Percentiles rank a stretch among this genome's conserved stretches.
These are phyloP conservation scores for Netelia inedita DNA, from an alignment of 2,888 invertebrate species.

Conservation along the genomic window DNA sequence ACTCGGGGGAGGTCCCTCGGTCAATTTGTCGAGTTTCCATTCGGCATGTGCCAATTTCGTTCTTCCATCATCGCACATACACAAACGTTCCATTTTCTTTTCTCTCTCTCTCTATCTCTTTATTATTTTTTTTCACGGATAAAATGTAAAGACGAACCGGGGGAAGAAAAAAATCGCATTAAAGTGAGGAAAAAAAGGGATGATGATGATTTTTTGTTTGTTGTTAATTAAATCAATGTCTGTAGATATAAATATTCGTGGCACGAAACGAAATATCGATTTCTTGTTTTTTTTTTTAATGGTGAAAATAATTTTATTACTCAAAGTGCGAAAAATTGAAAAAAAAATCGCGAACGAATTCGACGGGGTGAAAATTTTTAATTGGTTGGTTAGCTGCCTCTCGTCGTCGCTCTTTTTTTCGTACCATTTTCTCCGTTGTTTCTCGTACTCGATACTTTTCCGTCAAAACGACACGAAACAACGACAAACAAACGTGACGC, in stretches of 20 bases:
- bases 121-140: not conserved
- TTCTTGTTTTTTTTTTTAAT: no score
- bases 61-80: slow-evolving; percentile 14
- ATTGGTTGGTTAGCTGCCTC: no score
- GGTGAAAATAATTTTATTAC: no score
- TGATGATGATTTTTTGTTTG: no score
- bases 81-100: not conserved
- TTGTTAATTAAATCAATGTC: no score
- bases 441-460: not conserved
- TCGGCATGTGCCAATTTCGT: slow-evolving; percentile 51
- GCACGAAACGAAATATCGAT: no score
- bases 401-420: not conserved
- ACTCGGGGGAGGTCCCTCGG: slow-evolving; percentile 65
- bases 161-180: not conserved
- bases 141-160: not conserved
- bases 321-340: no score
- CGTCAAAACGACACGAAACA: slow-evolving; percentile 25
- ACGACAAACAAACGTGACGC: slow-evolving; percentile 45
- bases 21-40: slow-evolving; percentile 69
- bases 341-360: no score
- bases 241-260: no score
- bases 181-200: not conserved
- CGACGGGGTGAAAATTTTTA: no score
- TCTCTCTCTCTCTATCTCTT: not conserved
- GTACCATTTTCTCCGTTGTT: not conserved